Base-by-base conservation (phyloP, 2,113 vertebrate species). In the Callipepla californica region DNA sequence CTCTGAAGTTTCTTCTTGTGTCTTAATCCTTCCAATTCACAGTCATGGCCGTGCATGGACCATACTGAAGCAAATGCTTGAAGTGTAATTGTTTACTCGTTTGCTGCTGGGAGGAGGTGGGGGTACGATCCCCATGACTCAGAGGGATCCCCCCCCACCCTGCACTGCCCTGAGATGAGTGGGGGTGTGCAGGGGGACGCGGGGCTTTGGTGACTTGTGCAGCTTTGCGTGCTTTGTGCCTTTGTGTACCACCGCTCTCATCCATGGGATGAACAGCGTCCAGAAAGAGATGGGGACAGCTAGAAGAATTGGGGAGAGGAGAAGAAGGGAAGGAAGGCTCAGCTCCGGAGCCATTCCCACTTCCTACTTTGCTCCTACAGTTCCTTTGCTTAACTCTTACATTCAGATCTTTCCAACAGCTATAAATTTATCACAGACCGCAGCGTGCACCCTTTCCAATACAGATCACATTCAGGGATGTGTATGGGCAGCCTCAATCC, bases 1-100 rank as follows among this genome's bases (percentile, higher is more conserved):
- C 91, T 85, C 94, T 61, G 78, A 81, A 87, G 92, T 76, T 91
- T 20, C 87, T 85, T 53, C 78, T 87, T 26, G 51, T 28, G 67
- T 85, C 90, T 90, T 50, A 34, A 34, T 90, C 66, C 79, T 93
- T 67, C 67, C 86, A 38, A 57, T 23, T 42, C 0, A 2, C 47
- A 85, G 62, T 8, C 26, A 44, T 16, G 67, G 70, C 21, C 47
- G 16, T 16, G 78, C 70, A 47, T 23, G 40, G 67, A 65, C 44
- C 91, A 85, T 55, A 69, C 11, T 86, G 92, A 92, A 94, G 34
- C 4, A 21, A 72, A 73, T 91, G 80, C 38, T 3, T 36, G 20
- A 48, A 15, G 50, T 67, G 75, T 28, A 23, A 83, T 57, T 94
- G 80, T 94, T 92, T 76, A 57, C 67, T 92, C 28, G 1, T 87